These are phyloP conservation scores for Trichosurus vulpecula DNA, from an alignment of 2,797 vertebrate species.

Conservation along the genomic window DNA sequence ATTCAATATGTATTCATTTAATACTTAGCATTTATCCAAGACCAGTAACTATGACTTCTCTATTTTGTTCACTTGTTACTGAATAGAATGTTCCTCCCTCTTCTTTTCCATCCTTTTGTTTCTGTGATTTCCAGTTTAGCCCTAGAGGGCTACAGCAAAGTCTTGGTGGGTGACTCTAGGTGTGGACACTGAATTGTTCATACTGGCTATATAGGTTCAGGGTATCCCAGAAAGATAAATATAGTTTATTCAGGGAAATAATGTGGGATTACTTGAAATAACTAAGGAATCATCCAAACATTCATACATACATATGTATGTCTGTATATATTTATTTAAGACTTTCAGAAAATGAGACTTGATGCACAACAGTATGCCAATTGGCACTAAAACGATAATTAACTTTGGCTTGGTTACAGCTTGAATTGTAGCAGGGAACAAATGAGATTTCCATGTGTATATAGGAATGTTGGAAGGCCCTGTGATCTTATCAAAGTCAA, in stretches of 20 bases:
- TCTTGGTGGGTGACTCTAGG: not conserved
- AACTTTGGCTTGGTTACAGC: slow-evolving; percentile 38
- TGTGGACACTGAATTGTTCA: not conserved
- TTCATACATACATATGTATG: not conserved
- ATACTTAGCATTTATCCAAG: not conserved
- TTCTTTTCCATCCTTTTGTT: not conserved
- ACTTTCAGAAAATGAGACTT: slow-evolving; percentile 28
- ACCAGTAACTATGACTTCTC: not conserved
- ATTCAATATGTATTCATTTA: not conserved
- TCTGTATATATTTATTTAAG: not conserved
- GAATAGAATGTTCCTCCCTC: not conserved
- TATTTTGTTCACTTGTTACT: not conserved
- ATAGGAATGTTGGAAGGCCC: not conserved
- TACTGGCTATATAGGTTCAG: not conserved
- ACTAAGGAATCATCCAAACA: not conserved
- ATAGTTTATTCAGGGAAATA: not conserved
- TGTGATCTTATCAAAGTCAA: not conserved
- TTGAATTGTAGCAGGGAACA: slow-evolving; percentile 28
- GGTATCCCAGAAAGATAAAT: not conserved
- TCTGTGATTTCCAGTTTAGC: not conserved
- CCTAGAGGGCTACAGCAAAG: not conserved
- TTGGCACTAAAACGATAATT: slow-evolving; percentile 52
- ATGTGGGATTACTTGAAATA: not conserved
- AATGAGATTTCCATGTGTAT: slow-evolving; percentile 13
- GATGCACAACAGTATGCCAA: slow-evolving; percentile 51